phyloP scores from a whole-genome alignment of 2,888 invertebrate genomes.

The Microctonus brassicae region DNA sequence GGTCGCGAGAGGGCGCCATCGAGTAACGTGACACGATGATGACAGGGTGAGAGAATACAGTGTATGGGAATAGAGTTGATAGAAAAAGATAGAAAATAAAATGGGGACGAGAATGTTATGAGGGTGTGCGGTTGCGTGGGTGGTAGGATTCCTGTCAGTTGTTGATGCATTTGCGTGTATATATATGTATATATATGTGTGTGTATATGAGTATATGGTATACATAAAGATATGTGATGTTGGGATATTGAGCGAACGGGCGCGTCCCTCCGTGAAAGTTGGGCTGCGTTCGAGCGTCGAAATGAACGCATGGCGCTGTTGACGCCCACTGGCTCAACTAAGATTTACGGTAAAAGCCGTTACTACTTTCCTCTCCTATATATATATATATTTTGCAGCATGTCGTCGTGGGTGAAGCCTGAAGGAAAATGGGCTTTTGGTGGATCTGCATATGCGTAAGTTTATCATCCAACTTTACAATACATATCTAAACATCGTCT shows the following conservation, averaged over 20 bases:
- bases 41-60: conserved; percentile 33
- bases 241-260: conserved; percentile 3
- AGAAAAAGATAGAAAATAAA: conserved; percentile 1
- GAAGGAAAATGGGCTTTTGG: not conserved
- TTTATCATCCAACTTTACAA: conserved; percentile 1
- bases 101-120: conserved; percentile 17
- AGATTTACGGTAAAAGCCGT: conserved; percentile 34
- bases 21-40: conserved; percentile 41
- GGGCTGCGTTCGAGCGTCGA: not conserved
- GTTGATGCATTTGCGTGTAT: conserved; percentile 18
- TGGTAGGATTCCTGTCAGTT: conserved; percentile 13
- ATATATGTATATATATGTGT: not conserved
- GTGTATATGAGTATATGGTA: not conserved
- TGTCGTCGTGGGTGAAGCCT: not conserved
- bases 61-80: conserved; percentile 3
- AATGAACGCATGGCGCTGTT: not conserved
- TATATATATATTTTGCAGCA: not conserved
- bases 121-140: conserved; percentile 23
- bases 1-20: conserved; percentile 31
- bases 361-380: not conserved
- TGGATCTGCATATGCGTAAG: conserved; percentile 1
- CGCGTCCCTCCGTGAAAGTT: not conserved
- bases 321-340: conserved; percentile 30
- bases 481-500: not conserved
- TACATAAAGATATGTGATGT: conserved; percentile 8